Evolutionary conservation across 2,888 invertebrate genomes (phyloP).

Genomic region (Tachystola acroxantha): DNA sequence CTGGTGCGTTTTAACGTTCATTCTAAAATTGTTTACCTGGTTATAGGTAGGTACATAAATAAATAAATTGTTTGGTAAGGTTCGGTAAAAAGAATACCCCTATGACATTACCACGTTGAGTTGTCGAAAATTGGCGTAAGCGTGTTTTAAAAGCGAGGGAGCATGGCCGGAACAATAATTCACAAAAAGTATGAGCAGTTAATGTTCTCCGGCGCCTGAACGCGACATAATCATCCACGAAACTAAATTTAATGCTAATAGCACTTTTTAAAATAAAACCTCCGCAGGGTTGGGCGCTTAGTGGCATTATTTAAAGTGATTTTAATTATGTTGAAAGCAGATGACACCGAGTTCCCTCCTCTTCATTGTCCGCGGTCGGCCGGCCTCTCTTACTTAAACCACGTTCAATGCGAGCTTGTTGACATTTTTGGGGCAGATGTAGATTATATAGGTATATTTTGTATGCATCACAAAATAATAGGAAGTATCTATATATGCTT

Average conservation of each 20-base stretch:
- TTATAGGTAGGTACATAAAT: no score
- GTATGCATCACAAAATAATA: background rate
- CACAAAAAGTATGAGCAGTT: constrained; percentile 73
- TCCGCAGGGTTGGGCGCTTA: constrained; percentile 55
- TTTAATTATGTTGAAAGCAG: constrained; percentile 79
- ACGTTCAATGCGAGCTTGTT: constrained; percentile 35
- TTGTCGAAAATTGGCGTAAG: constrained; percentile 51
- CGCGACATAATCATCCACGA: constrained; percentile 73
- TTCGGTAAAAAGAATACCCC: no score
- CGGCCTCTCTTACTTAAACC: constrained; percentile 27
- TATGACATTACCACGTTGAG: constrained; percentile 1
- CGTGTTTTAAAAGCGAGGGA: constrained; percentile 65
- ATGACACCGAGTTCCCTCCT: constrained; percentile 73
- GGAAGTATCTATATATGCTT: no score
- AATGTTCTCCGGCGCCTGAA: constrained; percentile 64
- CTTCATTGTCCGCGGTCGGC: constrained; percentile 58
- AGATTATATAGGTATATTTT: no score
- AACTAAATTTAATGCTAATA: constrained; percentile 78
- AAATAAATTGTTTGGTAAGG: no score
- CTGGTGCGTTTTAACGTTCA: constrained; percentile 32
- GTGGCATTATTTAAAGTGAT: constrained; percentile 76
- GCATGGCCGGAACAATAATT: constrained; percentile 65
- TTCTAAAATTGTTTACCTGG: no score
- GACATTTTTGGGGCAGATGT: constrained; percentile 32
- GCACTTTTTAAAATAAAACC: constrained; percentile 75